Base-by-base conservation (phyloP, 2,888 invertebrate species). In the Terebella lapidaria region DNA sequence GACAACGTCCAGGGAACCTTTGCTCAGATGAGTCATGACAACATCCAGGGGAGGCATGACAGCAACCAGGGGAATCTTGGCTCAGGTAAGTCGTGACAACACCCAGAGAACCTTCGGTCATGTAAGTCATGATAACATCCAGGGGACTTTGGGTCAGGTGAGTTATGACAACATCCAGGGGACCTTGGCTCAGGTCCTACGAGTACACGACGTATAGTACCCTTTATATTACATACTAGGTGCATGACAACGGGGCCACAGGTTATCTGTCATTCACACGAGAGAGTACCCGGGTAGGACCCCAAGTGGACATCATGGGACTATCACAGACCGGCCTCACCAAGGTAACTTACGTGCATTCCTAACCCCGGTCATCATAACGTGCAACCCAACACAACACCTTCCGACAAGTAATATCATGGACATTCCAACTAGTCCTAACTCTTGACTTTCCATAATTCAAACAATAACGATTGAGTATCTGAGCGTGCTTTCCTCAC, bases 201-300 rank as follows among this genome's bases (percentile, higher is more conserved):
- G n/a, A n/a, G n/a, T n/a, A n/a, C n/a, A n/a, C n/a, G n/a, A n/a
- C n/a, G n/a, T n/a, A n/a, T n/a, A n/a, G n/a, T n/a, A n/a, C n/a
- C n/a, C n/a, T n/a, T 20, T 20, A n/a, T 22, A 5, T 49, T 10
- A n/a, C 49, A n/a, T 22, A 5, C 10, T 56, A 66, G 66, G 47
- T 66, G 22, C 51, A 59, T 35, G 62, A 55, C 22, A 28, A 35
- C 15, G 64, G 66, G n/a, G 61, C 60, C 24, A 66, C 66, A 22
- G 66, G 66, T 20, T n/a, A 54, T n/a, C 57, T 66, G 42, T 29
- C 56, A 1, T 66, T 62, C 56, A 29, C 56, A 10, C 25, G 46
- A 22, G 58, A 60, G 26, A 64, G 66, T 35, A 49, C 28, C 3
- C 54, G 66, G 4, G 18, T 58, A 20, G 66, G 64, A 18, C 62